These are phyloP conservation scores for Palloptera scutellata DNA, from an alignment of 2,888 invertebrate species.

Conservation along the genomic window DNA sequence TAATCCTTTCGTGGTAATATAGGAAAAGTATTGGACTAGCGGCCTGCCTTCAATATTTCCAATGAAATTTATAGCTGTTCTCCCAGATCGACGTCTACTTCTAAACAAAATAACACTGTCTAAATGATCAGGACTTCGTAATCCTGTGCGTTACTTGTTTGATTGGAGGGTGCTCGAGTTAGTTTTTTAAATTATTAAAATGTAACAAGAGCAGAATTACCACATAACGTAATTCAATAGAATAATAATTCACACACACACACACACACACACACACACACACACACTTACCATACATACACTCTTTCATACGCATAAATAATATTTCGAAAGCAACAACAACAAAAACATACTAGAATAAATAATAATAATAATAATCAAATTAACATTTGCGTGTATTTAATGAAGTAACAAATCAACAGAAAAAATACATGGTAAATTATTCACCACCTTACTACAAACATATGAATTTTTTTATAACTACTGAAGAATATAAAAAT, in stretches of 20 bases:
- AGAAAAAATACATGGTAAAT: constrained; percentile 31
- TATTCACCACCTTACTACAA: background rate
- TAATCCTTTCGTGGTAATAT: no score
- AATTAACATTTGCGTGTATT: constrained; percentile 48
- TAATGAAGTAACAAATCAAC: constrained; percentile 45
- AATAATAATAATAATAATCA: constrained; percentile 20
- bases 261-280: background rate
- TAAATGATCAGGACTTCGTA: no score
- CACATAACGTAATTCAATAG: no score
- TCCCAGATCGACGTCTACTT: no score
- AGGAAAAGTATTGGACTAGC: no score
- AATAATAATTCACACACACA: background rate
- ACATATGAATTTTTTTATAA: background rate
- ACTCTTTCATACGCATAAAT: background rate
- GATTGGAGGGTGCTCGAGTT: no score
- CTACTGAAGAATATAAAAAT: background rate
- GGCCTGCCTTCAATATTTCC: no score
- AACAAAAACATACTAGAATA: constrained; percentile 1
- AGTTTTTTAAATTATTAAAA: no score
- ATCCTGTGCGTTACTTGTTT: no score
- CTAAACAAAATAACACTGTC: no score
- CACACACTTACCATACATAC: background rate
- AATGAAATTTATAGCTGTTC: no score
- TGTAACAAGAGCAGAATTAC: no score
- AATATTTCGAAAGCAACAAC: constrained; percentile 7